Base-by-base conservation (phyloP, 2,888 invertebrate species). In the Scaptodrosophila latifasciaeformis region DNA sequence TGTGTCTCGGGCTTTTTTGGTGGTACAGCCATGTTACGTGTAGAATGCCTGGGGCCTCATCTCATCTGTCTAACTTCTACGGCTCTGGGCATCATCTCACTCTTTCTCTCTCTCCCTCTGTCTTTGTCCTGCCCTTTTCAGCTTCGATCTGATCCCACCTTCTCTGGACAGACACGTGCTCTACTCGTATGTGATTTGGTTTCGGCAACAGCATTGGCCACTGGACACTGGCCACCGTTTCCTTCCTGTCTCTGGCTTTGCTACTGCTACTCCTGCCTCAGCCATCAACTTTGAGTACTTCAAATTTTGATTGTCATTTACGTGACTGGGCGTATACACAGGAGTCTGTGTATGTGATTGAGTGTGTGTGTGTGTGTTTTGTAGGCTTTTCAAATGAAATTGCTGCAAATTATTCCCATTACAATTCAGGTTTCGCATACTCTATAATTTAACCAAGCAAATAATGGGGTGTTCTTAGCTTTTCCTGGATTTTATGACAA, bases 331-430 rank as follows among this genome's bases (percentile, higher is more conserved):
- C 56, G 48, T 34, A 6, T 46, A 24, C 39, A 40, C 30, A 12
- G 19, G 13, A 2, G 9, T 19, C 9, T 15, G 15, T 37, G 29
- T 35, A 45, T n/a, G n/a, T 15, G 29, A 6, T 15, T 35, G 40
- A 44, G n/a, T 21, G 10, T 15, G 34, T 35, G 42, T 49, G 29
- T 52, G 45, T 46, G 43, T 53, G 50, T 47, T 58, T 49, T 57
- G 61, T 61, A 65, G 66, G 53, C 66, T 68, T 62, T 76, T 62
- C 55, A 64, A 54, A 58, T 64, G 72, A 66, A 79, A 72, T 74
- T 80, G 78, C 81, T 74, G 78, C 75, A 75, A 75, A 75, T 80
- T 75, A 80, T 75, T 75, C 81, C 78, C 74, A 75, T 75, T 75
- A 80, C 78, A n/a, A n/a, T n/a, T n/a, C n/a, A n/a, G n/a, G n/a